Conservation (phyloP, 2,113 vertebrate genomes). For the Melanerpes aurifrons region DNA sequence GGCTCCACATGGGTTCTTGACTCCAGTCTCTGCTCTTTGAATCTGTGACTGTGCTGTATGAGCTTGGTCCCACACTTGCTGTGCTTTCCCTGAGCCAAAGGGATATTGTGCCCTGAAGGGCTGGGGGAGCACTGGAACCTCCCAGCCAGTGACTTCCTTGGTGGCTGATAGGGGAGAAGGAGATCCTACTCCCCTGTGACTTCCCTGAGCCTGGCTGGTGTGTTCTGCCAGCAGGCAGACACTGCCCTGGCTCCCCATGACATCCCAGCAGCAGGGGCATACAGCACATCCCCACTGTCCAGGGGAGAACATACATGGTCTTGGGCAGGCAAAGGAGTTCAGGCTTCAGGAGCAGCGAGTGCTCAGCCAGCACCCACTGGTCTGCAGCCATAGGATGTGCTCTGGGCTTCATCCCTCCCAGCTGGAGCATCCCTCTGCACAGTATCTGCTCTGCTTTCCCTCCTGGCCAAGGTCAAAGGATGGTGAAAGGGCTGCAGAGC, state of each 20-base stretch:
- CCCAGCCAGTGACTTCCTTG: too few relatives aligned
- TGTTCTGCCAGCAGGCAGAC: neutral
- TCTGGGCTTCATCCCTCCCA: fast-evolving
- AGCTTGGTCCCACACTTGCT: neutral
- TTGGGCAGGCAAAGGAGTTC: fast-evolving
- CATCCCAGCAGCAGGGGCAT: fast-evolving
- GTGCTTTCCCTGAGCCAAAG: neutral
- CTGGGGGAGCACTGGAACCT: neutral
- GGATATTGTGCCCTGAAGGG: fast-evolving
- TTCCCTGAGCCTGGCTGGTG: fast-evolving
- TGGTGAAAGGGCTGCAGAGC: conserved; percentile 10
- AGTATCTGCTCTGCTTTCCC: neutral
- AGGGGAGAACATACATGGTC: fast-evolving
- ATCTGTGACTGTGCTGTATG: fast-evolving
- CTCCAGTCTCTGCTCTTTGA: neutral
- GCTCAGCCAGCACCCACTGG: neutral
- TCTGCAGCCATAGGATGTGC: fast-evolving
- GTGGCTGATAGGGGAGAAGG: neutral
- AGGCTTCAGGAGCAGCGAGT: fast-evolving
- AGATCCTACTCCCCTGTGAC: neutral
- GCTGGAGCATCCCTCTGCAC: neutral
- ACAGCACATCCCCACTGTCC: fast-evolving
- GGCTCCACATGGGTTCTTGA: fast-evolving
- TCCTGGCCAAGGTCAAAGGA: conserved; percentile 18
- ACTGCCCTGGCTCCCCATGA: neutral